Evolutionary conservation across 2,888 invertebrate genomes (phyloP).

Genomic region (Blastobasis adustella): DNA sequence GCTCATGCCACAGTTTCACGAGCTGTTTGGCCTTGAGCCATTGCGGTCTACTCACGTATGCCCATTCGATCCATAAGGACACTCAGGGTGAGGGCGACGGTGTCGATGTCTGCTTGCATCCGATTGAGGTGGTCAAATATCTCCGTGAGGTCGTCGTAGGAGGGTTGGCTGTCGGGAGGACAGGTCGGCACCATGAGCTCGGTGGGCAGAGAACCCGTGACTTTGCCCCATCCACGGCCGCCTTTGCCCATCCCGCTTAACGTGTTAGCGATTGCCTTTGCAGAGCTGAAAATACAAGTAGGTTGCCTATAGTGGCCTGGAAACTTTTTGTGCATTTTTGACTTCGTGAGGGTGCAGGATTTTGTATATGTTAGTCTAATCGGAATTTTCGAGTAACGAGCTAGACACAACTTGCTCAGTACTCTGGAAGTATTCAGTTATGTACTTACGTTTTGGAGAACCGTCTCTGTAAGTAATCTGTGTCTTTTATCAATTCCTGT

Average conservation of each 20-base stretch:
- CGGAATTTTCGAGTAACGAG: too few relatives aligned
- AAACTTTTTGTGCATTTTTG: too few relatives aligned
- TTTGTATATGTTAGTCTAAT: too few relatives aligned
- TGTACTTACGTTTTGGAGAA: constrained; percentile 17
- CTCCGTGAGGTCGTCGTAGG: constrained; percentile 20
- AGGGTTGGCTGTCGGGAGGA: not conserved
- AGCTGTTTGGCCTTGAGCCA: too few relatives aligned
- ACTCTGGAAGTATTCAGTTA: not conserved
- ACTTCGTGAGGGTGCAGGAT: too few relatives aligned
- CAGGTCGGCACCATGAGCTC: not conserved
- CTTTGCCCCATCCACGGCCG: not conserved
- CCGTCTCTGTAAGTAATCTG: constrained; percentile 27
- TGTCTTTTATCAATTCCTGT: constrained; percentile 70
- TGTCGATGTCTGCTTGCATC: constrained; percentile 30
- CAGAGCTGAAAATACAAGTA: too few relatives aligned
- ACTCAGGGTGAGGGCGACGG: constrained; percentile 28
- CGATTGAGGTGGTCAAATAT: constrained; percentile 17
- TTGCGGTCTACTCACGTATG: too few relatives aligned
- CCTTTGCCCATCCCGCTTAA: too few relatives aligned
- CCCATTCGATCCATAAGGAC: constrained; percentile 16
- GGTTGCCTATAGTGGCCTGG: too few relatives aligned
- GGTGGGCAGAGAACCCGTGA: not conserved
- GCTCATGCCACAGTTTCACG: too few relatives aligned
- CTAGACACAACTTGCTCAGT: too few relatives aligned
- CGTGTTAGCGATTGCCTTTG: too few relatives aligned